Evolutionary conservation across 2,888 invertebrate species (phyloP).

Genomic region (Apamea anceps): DNA sequence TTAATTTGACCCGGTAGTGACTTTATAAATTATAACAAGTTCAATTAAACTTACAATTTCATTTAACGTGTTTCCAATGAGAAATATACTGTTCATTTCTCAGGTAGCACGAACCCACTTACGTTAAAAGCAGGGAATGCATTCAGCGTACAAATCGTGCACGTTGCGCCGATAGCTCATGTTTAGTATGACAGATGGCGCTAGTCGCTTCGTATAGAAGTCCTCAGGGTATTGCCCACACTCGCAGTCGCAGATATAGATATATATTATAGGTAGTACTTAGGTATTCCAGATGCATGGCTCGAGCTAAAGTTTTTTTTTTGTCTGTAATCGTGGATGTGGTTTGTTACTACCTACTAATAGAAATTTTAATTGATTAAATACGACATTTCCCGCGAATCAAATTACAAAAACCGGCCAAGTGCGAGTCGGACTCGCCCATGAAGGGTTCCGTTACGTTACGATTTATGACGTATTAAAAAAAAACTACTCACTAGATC

Average conservation of each 20-base stretch:
- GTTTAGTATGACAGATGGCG: constrained; percentile 47
- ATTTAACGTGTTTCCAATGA: constrained; percentile 1
- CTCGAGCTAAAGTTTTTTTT: not conserved
- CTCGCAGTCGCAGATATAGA: not conserved
- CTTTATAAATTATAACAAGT: not conserved
- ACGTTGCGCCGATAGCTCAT: constrained; percentile 59
- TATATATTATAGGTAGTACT: not conserved
- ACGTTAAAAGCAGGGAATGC: constrained; percentile 55
- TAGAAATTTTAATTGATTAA: not conserved
- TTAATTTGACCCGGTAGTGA: not conserved
- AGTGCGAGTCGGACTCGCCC: too few relatives aligned
- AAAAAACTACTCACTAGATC: too few relatives aligned
- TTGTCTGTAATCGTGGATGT: constrained; percentile 5
- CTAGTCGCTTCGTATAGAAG: constrained; percentile 30
- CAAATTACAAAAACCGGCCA: not conserved
- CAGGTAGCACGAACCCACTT: constrained; percentile 37
- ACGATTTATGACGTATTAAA: too few relatives aligned
- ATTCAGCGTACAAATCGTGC: constrained; percentile 52
- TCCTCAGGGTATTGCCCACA: constrained; percentile 51
- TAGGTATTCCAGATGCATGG: constrained; percentile 20
- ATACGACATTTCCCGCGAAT: too few relatives aligned
- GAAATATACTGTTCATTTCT: constrained; percentile 25
- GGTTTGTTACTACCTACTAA: not conserved
- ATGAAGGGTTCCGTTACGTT: too few relatives aligned
- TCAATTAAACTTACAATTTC: not conserved